Evolutionary conservation across 1,140 invertebrate species (phyloP).

Genomic region (Trichonephila clavata): DNA sequence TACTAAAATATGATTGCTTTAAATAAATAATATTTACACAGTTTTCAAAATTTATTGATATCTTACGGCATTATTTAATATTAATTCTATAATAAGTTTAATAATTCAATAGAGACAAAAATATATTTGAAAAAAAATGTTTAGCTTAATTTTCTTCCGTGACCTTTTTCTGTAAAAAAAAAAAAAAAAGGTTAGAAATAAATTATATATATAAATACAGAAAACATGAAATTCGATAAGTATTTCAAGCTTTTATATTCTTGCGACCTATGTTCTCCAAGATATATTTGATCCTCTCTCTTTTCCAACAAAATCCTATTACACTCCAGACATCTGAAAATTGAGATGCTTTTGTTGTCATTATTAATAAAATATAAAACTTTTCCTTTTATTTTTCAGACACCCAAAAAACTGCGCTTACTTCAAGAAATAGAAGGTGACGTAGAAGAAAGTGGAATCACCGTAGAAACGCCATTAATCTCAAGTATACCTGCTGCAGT

Average conservation of each 20-base stretch:
- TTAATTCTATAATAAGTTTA: too few relatives aligned
- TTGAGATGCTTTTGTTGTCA: conserved; percentile 18
- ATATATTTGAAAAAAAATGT: too few relatives aligned
- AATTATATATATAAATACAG: background rate
- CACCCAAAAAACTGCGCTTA: conserved; percentile 66
- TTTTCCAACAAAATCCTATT: background rate
- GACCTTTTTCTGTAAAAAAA: too few relatives aligned
- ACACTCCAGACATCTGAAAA: background rate
- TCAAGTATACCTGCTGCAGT: conserved; percentile 61
- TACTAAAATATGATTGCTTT: too few relatives aligned
- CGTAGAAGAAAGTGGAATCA: conserved; percentile 67
- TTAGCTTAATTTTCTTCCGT: too few relatives aligned
- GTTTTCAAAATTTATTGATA: too few relatives aligned
- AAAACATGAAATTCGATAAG: background rate
- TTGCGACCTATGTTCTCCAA: background rate
- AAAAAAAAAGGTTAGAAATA: too few relatives aligned
- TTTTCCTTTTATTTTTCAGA: conserved; percentile 47
- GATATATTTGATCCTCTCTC: background rate
- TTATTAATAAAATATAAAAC: conserved; percentile 1
- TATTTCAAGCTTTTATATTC: background rate
- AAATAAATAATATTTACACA: too few relatives aligned
- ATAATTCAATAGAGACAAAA: too few relatives aligned
- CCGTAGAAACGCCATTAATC: conserved; percentile 76
- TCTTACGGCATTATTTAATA: too few relatives aligned
- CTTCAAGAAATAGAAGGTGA: conserved; percentile 74